Base-by-base conservation (phyloP, 2,888 invertebrate species). In the Dermolepida albohirtum region DNA sequence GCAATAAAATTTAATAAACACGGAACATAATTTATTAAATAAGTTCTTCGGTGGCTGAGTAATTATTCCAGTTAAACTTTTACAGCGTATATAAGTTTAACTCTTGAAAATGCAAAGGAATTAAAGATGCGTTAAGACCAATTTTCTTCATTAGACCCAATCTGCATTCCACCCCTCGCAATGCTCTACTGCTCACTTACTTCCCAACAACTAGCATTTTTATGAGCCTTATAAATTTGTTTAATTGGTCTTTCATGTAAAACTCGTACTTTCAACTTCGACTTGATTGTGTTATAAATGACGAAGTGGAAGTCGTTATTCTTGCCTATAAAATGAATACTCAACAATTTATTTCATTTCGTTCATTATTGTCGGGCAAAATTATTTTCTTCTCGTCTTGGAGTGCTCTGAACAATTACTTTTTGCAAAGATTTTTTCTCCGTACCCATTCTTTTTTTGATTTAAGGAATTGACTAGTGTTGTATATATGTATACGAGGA, bases 81-180 rank as follows among this genome's bases (percentile, higher is more conserved):
- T 51, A 64, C 47, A 44, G 44, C 52, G 54, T 65, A 54, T 44
- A 44, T 54, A 55, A 63, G 55, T 64, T 67, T 40, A 63, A 67
- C 59, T 67, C 54, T 39, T 64, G 47, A 54, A 64, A 64, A 64
- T 63, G 68, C 65, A 65, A 67, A 67, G 74, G 76, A 81, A 81
- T 81, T 82, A 82, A 81, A 81, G 79, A 82, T 81, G 81, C 81
- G 81, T 81, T 80, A 81, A 80, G 79, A 79, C 80, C 80, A 82
- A 81, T 82, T 81, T 79, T 77, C 77, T 80, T 82, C 81, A 82
- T 83, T 82, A 83, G 80, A 76, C 77, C 76, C 79, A 80, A 82
- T 82, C 82, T 81, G 79, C 80, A 82, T 82, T 79, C 78, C 66
- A 76, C 74, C 77, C 79, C 74, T 73, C 66, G 75, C 68, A 67